Conservation (phyloP, 2,113 vertebrate genomes). For the Tauraco erythrolophus region DNA sequence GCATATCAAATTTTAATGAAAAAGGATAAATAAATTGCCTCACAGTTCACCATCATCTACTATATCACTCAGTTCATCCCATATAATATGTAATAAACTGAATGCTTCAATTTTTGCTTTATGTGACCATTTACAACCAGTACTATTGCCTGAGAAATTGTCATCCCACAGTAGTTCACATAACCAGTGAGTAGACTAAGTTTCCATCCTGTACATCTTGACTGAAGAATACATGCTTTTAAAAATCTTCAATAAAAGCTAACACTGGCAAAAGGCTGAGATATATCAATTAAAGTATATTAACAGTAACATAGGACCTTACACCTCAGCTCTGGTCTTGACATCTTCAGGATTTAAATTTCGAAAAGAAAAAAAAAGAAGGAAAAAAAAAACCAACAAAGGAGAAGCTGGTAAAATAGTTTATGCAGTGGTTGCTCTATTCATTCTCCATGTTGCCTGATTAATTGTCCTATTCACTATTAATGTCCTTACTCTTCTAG, state of each 20-base stretch:
- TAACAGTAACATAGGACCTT: not conserved
- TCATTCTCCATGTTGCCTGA: not conserved
- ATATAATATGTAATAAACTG: slow-evolving; percentile 66
- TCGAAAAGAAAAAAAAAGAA: not conserved
- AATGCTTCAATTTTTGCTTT: slow-evolving; percentile 67
- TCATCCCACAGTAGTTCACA: not conserved
- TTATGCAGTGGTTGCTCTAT: not conserved
- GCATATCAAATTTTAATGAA: slow-evolving; percentile 69
- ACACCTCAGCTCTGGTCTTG: not conserved
- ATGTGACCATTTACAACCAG: slow-evolving; percentile 56
- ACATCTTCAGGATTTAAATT: not conserved
- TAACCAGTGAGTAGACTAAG: not conserved
- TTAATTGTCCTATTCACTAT: not conserved
- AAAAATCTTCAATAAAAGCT: not conserved
- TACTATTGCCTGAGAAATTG: slow-evolving; percentile 47
- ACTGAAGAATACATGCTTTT: not conserved
- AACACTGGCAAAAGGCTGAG: not conserved
- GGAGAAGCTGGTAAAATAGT: not conserved
- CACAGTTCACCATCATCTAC: slow-evolving; percentile 47
- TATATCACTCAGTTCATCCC: slow-evolving; percentile 57
- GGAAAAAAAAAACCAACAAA: not conserved
- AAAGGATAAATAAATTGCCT: slow-evolving; percentile 70
- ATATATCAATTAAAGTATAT: not conserved
- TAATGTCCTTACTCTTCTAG: not conserved
- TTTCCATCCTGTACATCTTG: not conserved